Evolutionary conservation across 2,113 vertebrate genomes (phyloP).

Genomic region (Corythornis madagascariensis): DNA sequence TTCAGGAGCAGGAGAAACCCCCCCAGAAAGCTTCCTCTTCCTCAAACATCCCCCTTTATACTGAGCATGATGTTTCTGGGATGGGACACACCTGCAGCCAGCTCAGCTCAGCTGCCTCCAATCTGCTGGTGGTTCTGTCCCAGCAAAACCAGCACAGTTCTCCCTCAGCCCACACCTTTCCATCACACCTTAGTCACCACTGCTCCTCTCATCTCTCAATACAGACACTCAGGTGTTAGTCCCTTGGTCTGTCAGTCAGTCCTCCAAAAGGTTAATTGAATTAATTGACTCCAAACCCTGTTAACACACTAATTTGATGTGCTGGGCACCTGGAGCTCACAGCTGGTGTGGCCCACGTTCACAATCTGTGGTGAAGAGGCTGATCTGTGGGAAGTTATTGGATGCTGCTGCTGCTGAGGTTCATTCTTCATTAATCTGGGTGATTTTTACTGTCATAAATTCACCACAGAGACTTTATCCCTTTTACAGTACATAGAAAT

Average conservation of each 20-base stretch:
- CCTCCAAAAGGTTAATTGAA: no score
- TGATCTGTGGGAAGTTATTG: background rate
- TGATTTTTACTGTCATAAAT: background rate
- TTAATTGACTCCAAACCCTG: background rate
- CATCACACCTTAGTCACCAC: no score
- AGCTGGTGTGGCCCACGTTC: background rate
- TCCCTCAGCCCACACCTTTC: no score
- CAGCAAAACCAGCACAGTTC: no score
- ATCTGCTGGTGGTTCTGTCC: background rate
- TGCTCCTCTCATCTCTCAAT: no score
- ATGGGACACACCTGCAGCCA: background rate
- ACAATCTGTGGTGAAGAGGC: background rate
- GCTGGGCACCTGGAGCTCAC: background rate
- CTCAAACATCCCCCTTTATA: background rate
- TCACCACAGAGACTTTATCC: background rate
- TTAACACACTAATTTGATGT: no score
- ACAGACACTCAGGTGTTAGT: no score
- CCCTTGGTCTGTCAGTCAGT: no score
- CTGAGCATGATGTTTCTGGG: background rate
- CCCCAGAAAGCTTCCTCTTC: no score
- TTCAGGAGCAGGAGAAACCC: background rate
- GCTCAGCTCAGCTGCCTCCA: background rate
- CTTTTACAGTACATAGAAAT: background rate
- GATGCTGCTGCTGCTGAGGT: background rate
- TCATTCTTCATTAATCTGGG: background rate